Evolutionary conservation across 1,140 invertebrate genomes (phyloP).

Genomic region (Solen grandis): DNA sequence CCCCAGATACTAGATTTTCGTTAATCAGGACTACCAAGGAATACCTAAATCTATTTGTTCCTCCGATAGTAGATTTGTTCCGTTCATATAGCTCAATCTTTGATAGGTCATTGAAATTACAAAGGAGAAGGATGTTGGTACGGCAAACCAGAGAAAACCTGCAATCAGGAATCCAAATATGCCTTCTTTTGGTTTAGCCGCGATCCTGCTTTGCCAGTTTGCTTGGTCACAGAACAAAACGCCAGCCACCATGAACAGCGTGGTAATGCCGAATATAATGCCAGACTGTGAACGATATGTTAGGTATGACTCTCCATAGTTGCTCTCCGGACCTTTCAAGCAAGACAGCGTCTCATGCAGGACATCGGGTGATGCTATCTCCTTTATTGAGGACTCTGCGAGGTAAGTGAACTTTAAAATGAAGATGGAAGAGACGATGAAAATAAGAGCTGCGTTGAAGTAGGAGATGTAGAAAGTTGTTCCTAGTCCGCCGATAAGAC

Average conservation of each 20-base stretch:
- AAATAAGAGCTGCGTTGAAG: too few relatives aligned
- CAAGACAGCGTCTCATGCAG: slow-evolving; percentile 39
- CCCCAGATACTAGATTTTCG: too few relatives aligned
- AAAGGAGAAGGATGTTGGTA: slow-evolving; percentile 77
- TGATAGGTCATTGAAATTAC: slow-evolving; percentile 70
- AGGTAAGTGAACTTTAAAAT: slow-evolving; percentile 63
- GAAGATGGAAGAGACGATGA: slow-evolving; percentile 66
- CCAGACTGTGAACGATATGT: slow-evolving; percentile 61
- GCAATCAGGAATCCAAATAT: slow-evolving; percentile 77
- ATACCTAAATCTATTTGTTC: too few relatives aligned
- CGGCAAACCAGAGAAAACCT: slow-evolving; percentile 78
- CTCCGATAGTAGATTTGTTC: too few relatives aligned
- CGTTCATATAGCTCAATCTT: slow-evolving; percentile 63
- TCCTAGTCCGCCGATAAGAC: slow-evolving; percentile 79
- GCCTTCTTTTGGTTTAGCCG: slow-evolving; percentile 75
- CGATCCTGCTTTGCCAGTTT: slow-evolving; percentile 78
- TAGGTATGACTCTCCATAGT: slow-evolving; percentile 65
- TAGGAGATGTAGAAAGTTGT: too few relatives aligned
- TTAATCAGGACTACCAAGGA: too few relatives aligned
- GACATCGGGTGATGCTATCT: neutral
- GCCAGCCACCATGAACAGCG: slow-evolving; percentile 71
- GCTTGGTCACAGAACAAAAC: slow-evolving; percentile 80
- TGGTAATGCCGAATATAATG: slow-evolving; percentile 61
- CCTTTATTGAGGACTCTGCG: slow-evolving; percentile 29
- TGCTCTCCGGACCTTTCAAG: slow-evolving; percentile 67